These are phyloP conservation scores for Stenurella melanura DNA, from an alignment of 2,888 invertebrate species.

Conservation along the genomic window DNA sequence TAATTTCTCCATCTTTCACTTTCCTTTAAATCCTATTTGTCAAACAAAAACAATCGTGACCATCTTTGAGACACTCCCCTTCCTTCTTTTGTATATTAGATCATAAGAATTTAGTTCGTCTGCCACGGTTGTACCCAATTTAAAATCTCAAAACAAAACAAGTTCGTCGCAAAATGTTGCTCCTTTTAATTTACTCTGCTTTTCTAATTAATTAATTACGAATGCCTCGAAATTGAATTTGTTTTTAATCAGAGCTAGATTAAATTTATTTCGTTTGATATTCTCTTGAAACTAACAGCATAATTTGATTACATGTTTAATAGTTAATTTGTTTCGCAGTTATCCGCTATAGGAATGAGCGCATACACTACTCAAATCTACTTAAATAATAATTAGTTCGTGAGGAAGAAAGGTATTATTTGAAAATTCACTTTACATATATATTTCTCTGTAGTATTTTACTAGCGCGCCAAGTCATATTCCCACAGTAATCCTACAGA, in stretches of 20 bases:
- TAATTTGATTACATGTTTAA: conserved; percentile 10
- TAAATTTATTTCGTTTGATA: conserved; percentile 12
- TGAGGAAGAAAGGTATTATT: background rate
- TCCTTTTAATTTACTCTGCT: background rate
- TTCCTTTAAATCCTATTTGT: background rate
- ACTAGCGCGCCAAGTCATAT: no score
- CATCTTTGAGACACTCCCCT: background rate
- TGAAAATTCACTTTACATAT: no score
- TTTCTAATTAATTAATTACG: conserved; percentile 27
- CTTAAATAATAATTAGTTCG: background rate
- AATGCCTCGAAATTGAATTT: conserved; percentile 12
- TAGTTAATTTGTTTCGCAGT: conserved; percentile 12
- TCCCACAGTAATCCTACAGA: no score
- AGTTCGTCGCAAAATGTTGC: background rate
- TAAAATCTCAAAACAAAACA: conserved; percentile 20
- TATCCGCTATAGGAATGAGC: background rate
- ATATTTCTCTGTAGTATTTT: no score
- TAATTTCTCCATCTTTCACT: background rate
- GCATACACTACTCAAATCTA: background rate
- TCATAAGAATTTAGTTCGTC: background rate
- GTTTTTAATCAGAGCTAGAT: conserved; percentile 23
- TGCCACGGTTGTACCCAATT: conserved; percentile 7
- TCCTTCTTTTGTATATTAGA: background rate
- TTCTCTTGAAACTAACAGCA: conserved; percentile 10
- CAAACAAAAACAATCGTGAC: background rate